Base-by-base conservation (phyloP, 53 echinoderm and acorn worm genomes). In the Stichopus horrens region DNA sequence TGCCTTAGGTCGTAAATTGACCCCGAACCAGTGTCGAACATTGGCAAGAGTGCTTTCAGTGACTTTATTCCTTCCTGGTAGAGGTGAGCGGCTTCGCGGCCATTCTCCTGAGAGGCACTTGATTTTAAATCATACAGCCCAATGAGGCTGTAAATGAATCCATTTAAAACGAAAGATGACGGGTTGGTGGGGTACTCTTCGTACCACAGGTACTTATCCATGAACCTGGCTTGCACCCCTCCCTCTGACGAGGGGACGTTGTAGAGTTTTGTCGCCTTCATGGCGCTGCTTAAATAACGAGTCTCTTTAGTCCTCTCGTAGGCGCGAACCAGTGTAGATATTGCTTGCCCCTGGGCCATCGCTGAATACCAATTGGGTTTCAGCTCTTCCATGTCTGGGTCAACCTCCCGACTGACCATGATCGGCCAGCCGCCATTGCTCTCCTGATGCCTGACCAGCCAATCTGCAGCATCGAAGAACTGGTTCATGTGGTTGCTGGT, bases 301-400 rank as follows among this genome's bases (percentile, higher is more conserved):
- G 76, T 89, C 52, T 94, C 86, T 71, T 93, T 85, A 19, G 99
- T 94, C 57, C 90, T 94, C 18, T 89, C 68, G 68, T 93, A 96
- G 0, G 99, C 99, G n/a, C 99, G 75, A 54, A 93, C 88, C 14
- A 99, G 88, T 9, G 93, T 94, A 4, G 99, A 99, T 75, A 99
- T 96, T 19, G 96, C 99, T 52, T 99, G 99, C 16, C 99, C 99
- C 74, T 99, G 99, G 4, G 96, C 99, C 99, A 99, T 99, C 6
- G 99, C 92, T 0, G 99, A 99, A 68, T 99, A 99, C 99, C 99
- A 99, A 14, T 94, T 96, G 7, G 99, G 94, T 13, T 93, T 88
- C 23, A 99, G 84, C 8, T 83, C 87, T 65, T 90, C 86, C 89
- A 99, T 93, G 19, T 93, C 93, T 22, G 92, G 88, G 20, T 90